Evolutionary conservation across 2,797 vertebrate species (phyloP).

Genomic region (Molossus molossus): DNA sequence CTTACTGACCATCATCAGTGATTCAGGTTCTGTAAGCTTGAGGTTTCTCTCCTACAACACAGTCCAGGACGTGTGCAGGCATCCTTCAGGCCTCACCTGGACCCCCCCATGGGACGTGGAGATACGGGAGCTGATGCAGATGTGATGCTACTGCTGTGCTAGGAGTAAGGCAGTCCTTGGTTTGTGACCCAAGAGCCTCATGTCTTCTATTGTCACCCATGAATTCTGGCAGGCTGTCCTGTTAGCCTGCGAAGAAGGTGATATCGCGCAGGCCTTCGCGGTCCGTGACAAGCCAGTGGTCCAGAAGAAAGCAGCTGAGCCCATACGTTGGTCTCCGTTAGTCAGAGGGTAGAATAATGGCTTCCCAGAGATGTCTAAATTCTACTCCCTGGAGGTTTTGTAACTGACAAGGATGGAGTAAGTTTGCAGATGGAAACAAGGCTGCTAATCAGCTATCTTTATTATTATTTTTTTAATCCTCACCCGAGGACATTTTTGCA

Average conservation of each 20-base stretch:
- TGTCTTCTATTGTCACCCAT: background rate
- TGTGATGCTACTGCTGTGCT: no score
- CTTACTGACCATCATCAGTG: background rate
- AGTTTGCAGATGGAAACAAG: conserved; percentile 20
- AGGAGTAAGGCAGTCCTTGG: background rate
- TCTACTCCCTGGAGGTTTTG: background rate
- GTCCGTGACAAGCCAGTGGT: background rate
- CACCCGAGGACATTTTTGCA: no score
- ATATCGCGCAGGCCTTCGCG: background rate
- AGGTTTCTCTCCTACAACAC: background rate
- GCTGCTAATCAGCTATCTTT: background rate
- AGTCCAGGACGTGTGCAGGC: background rate
- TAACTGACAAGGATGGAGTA: background rate
- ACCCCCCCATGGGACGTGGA: background rate
- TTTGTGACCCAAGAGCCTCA: background rate
- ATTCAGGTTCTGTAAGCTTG: background rate
- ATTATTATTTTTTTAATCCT: background rate
- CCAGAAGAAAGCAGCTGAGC: background rate
- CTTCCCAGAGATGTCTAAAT: background rate
- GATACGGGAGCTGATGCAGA: background rate
- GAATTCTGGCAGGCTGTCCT: background rate
- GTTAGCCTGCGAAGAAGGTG: background rate
- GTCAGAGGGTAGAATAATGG: background rate
- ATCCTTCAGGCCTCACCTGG: background rate
- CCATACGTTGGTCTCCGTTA: background rate